phyloP scores from a whole-genome alignment of 2,113 vertebrate species.

The Microtus ochrogaster region DNA sequence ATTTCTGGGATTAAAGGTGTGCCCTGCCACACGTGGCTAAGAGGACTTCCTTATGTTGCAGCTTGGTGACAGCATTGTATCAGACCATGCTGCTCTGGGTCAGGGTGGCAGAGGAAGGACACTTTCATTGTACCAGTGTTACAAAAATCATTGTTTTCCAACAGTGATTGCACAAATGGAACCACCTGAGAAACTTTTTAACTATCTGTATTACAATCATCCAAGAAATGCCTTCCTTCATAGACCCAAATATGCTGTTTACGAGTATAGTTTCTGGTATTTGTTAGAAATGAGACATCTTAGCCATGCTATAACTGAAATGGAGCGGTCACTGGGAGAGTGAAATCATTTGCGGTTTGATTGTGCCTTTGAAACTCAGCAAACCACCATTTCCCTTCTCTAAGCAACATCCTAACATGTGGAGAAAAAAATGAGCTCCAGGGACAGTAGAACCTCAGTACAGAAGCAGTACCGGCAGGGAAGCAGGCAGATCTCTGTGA shows the following conservation, averaged over 20 bases:
- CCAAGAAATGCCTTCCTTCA: neutral
- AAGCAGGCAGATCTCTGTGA: no score
- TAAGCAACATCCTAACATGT: neutral
- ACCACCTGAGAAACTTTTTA: constrained; percentile 6
- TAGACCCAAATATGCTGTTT: neutral
- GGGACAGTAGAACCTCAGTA: neutral
- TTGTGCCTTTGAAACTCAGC: neutral
- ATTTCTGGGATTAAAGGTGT: no score
- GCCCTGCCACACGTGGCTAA: neutral
- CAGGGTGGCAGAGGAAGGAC: neutral
- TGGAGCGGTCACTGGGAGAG: neutral
- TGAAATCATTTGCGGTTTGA: neutral
- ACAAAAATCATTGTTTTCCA: neutral
- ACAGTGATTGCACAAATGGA: neutral
- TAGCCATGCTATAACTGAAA: neutral
- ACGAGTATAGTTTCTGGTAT: constrained; percentile 2
- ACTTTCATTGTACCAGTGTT: neutral
- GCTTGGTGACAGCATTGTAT: neutral
- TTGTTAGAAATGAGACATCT: constrained; percentile 26
- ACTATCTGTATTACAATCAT: neutral
- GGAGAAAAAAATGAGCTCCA: neutral
- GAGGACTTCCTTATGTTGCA: neutral
- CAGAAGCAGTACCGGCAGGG: neutral
- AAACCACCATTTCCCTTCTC: neutral
- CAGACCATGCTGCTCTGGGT: neutral